Evolutionary conservation across 2,113 vertebrate genomes (phyloP), one percentile per base, ranked within the genome.

Genomic region (Cheirogaleus medius): DNA sequence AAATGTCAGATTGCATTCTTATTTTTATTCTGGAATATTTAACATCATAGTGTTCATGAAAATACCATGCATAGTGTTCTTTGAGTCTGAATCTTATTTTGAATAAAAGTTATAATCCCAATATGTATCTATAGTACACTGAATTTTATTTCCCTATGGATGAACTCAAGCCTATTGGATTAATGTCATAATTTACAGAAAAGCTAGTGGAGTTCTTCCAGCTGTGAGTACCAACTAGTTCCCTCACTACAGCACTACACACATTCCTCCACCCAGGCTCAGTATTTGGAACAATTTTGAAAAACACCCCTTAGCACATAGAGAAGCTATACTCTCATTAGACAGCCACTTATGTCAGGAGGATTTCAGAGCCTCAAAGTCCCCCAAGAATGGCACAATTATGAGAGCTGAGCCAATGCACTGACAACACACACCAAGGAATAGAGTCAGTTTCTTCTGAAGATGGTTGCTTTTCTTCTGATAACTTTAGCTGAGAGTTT

Each of bases 301-400:
- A 47, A 42, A 74, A 78, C 52, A 83, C 87, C 77, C n/a, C 92
- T 95, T 81, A 54, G 14, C 92, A 87, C 58, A 80, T 76, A 21
- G 39, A 60, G 63, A 76, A 49, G 69, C 34, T 90, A 94, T 83
- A 90, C 85, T 97, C n/a, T 96, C 56, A 32, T 84, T 96, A 66
- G 71, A 52, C 42, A 66, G 34, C 77, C n/a, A 39, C 66, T 73
- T 44, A 66, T 13, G 21, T 64, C 49, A 52, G 56, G 42, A 85
- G 52, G 85, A 74, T 92, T 95, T 98, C 84, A 82, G 20, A 82
- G 14, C 39, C 34, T 95, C 49, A 63, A 0, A 77, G 66, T 85
- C 83, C 60, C 83, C 10, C 39, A 63, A 39, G 23, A 14, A 85
- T 90, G 52, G 69, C 85, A 76, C 13, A 27, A 37, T 69, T 77